phyloP scores from a whole-genome alignment of 2,113 vertebrate genomes.

The Aythya baeri region DNA sequence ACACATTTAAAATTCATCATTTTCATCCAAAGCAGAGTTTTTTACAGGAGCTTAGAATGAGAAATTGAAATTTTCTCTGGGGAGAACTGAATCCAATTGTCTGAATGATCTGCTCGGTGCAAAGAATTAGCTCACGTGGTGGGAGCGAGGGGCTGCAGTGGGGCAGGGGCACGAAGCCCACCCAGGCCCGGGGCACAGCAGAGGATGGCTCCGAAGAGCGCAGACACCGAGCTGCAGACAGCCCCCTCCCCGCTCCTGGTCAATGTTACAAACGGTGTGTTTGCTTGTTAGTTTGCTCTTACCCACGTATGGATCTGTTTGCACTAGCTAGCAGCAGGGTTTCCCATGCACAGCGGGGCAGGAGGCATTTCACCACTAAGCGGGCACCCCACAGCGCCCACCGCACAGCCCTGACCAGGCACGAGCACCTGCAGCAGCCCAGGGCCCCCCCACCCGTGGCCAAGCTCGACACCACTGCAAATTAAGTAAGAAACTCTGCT shows the following conservation, averaged over 20 bases:
- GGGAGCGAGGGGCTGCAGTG: not conserved
- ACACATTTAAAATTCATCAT: not conserved
- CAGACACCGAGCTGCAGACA: fast-evolving
- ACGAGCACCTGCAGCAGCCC: no score
- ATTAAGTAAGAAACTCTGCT: not conserved
- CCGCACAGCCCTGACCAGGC: no score
- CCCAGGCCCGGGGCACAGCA: fast-evolving
- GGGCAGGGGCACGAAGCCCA: not conserved
- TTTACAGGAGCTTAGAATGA: not conserved
- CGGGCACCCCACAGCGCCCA: no score
- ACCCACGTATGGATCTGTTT: not conserved
- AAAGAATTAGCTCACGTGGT: not conserved
- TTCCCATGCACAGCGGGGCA: no score
- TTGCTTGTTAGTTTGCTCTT: not conserved
- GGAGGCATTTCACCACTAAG: no score
- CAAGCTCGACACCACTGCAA: not conserved
- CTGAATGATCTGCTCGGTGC: not conserved
- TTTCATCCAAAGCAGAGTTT: not conserved
- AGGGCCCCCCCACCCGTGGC: no score
- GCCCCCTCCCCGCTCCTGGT: not conserved
- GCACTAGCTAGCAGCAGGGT: not conserved
- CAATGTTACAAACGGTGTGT: fast-evolving
- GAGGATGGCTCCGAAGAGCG: no score
- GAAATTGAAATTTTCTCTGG: not conserved
- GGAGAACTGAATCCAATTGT: not conserved